A percentile compares a stretch with the other conserved stretches of the same genome.
Conservation (phyloP, 2,113 vertebrate species). For the Pimephales promelas region DNA sequence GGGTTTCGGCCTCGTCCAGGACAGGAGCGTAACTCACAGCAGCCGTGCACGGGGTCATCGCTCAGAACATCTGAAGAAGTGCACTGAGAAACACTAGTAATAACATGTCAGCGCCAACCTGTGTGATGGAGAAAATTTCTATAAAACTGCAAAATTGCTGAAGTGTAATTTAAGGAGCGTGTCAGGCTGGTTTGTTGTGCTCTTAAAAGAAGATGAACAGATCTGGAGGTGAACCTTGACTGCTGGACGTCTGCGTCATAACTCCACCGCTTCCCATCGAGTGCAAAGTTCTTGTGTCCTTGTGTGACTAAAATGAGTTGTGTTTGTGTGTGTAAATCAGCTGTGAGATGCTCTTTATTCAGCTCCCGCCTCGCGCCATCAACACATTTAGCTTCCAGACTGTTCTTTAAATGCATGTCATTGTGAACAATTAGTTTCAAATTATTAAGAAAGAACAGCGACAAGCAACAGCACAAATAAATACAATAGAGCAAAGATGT, state of each 20-base stretch:
- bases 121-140: not conserved
- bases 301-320: slow-evolving; percentile 78
- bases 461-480: no score
- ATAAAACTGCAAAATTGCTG: not conserved
- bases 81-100: not conserved
- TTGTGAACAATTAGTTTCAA: no score
- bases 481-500: no score
- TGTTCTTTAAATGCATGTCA: no score
- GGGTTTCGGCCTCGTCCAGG: not conserved
- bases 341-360: slow-evolving; percentile 78
- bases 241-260: slow-evolving; percentile 72
- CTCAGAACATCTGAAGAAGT: not conserved
- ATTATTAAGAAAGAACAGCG: no score
- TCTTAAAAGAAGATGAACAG: slow-evolving; percentile 48
- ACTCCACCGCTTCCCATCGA: slow-evolving; percentile 79
- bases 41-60: not conserved
- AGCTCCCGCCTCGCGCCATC: not conserved
- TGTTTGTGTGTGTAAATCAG: slow-evolving; percentile 55
- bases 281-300: slow-evolving; percentile 79
- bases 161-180: slow-evolving; percentile 16
- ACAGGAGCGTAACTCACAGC: not conserved
- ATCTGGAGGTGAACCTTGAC: slow-evolving; percentile 70
- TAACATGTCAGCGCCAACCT: not conserved
- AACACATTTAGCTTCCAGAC: no score
- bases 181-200: slow-evolving; percentile 44